These are phyloP conservation scores for Grammomys dolichurus DNA, from an alignment of 2,113 vertebrate genomes.

Conservation along the genomic window DNA sequence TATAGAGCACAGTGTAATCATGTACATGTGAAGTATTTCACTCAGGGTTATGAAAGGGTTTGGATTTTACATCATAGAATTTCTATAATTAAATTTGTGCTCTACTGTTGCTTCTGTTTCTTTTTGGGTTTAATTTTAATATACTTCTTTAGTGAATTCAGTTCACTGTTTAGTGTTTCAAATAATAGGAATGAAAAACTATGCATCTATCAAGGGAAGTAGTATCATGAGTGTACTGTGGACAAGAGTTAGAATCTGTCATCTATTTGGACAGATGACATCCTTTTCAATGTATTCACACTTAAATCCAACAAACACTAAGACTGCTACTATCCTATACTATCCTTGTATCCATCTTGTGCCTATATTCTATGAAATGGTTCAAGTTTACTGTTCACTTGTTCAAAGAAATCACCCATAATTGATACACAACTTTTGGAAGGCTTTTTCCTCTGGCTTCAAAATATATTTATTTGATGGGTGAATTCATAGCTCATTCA, in stretches of 20 bases:
- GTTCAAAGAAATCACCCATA: not conserved
- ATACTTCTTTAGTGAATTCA: not conserved
- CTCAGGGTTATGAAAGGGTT: not conserved
- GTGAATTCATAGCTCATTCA: slow-evolving; percentile 13
- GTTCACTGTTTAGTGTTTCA: not conserved
- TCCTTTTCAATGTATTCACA: not conserved
- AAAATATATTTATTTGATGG: not conserved
- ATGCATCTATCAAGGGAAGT: not conserved
- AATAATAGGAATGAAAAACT: not conserved
- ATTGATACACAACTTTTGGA: not conserved
- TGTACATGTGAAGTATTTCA: not conserved
- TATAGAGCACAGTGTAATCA: not conserved
- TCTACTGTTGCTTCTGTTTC: not conserved
- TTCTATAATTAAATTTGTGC: not conserved
- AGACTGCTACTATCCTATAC: not conserved
- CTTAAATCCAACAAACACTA: not conserved
- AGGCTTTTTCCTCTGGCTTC: not conserved
- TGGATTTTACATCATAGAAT: not conserved
- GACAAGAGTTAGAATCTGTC: not conserved
- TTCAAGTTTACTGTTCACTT: not conserved
- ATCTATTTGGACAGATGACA: not conserved
- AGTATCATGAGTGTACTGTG: not conserved
- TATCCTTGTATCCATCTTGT: not conserved
- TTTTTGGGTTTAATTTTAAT: not conserved
- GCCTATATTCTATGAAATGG: not conserved